Percentiles rank a stretch among this genome's conserved stretches.
phyloP scores from a whole-genome alignment of 2,113 vertebrate species.

The Canis aureus region DNA sequence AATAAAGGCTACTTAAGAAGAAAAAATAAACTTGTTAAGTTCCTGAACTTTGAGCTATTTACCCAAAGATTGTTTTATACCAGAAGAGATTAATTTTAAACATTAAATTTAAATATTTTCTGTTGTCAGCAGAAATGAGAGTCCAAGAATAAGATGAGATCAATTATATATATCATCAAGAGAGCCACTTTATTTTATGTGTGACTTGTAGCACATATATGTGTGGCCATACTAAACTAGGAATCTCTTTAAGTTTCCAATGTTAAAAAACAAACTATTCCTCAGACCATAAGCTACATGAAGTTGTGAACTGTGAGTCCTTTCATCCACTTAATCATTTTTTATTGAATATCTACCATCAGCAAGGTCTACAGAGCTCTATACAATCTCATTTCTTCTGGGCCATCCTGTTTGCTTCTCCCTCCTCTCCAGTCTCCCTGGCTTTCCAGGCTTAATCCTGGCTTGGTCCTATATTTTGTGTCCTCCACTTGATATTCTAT shows the following conservation, averaged over 20 bases:
- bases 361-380: background rate
- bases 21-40: background rate
- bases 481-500: background rate
- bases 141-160: background rate
- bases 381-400: background rate
- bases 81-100: background rate
- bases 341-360: background rate
- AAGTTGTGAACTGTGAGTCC: background rate
- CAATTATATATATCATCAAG: constrained; percentile 1
- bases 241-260: background rate
- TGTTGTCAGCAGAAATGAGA: constrained; percentile 7
- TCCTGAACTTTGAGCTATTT: constrained; percentile 16
- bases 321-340: background rate
- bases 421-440: background rate
- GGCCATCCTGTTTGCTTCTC: background rate
- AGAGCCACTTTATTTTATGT: background rate
- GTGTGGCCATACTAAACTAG: background rate
- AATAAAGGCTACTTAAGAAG: background rate
- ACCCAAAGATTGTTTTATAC: background rate
- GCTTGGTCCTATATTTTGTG: background rate
- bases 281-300: background rate
- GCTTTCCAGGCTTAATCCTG: background rate
- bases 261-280: constrained; percentile 6
- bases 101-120: constrained; percentile 42
- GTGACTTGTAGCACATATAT: background rate